These are phyloP conservation scores for Micrasema longulum DNA, from an alignment of 1,140 invertebrate species.

Conservation along the genomic window DNA sequence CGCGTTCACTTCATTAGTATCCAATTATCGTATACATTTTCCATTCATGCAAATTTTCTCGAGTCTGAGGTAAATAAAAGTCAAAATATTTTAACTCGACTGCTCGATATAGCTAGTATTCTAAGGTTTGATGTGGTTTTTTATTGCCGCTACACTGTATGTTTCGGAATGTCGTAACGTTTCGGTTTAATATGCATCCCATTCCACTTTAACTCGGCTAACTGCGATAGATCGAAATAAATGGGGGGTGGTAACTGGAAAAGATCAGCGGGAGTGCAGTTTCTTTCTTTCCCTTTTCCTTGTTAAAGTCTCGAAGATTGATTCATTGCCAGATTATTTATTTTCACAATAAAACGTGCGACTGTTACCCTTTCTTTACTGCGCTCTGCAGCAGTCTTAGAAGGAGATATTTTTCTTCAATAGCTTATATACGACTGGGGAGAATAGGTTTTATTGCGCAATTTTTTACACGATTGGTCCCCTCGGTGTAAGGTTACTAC, in stretches of 20 bases:
- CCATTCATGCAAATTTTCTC: no score
- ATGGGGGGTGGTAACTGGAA: constrained; percentile 1
- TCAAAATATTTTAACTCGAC: no score
- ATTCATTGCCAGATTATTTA: constrained; percentile 55
- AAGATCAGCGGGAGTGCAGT: constrained; percentile 22
- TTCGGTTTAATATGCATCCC: constrained; percentile 25
- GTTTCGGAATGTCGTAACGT: constrained; percentile 17
- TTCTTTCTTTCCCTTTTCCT: constrained; percentile 13
- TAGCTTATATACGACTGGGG: constrained; percentile 22
- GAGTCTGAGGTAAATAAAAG: no score
- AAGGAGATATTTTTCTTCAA: constrained; percentile 27
- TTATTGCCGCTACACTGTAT: constrained; percentile 6
- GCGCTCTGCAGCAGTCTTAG: constrained; percentile 15
- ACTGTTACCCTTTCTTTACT: constrained; percentile 45
- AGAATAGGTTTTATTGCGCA: constrained; percentile 30
- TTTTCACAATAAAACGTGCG: constrained; percentile 52
- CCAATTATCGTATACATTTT: no score
- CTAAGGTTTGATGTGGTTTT: not conserved
- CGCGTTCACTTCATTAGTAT: no score
- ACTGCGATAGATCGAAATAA: constrained; percentile 23
- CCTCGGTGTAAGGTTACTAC: not conserved
- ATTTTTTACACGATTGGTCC: constrained; percentile 18
- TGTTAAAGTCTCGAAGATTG: constrained; percentile 43
- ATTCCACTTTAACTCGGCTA: constrained; percentile 15
- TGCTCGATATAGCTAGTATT: no score